Percentiles rank a stretch among this genome's conserved stretches.
Evolutionary conservation across 2,113 vertebrate genomes (phyloP).

Genomic region (Ovibos moschatus): DNA sequence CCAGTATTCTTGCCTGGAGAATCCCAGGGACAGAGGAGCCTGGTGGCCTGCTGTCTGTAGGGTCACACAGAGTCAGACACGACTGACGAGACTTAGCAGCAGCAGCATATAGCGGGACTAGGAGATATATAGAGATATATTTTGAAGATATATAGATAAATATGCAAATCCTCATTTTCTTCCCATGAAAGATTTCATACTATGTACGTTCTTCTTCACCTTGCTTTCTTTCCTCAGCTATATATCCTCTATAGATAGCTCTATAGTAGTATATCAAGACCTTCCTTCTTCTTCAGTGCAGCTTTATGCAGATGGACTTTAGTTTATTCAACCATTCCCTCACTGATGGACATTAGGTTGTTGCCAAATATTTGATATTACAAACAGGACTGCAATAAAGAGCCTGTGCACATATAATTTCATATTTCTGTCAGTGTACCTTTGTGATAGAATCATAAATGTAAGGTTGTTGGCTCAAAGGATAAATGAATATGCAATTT

Average conservation of each 20-base stretch:
- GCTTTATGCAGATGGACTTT: neutral
- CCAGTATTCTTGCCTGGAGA: neutral
- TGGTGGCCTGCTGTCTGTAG: fast-evolving
- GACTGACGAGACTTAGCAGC: neutral
- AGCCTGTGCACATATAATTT: neutral
- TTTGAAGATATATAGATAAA: neutral
- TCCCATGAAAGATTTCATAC: neutral
- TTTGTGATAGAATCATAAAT: neutral
- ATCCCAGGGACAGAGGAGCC: neutral
- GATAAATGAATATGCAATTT: neutral
- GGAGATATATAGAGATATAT: neutral
- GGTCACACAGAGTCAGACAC: neutral
- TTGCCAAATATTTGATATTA: neutral
- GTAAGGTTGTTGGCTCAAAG: neutral
- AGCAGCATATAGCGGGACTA: neutral
- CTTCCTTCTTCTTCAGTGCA: neutral
- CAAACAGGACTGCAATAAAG: neutral
- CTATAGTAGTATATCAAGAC: neutral
- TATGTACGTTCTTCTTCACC: neutral
- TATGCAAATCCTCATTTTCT: neutral
- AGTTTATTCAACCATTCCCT: neutral
- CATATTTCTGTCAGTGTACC: neutral
- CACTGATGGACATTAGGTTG: neutral
- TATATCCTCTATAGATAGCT: neutral
- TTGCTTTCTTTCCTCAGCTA: neutral